Base-by-base conservation (phyloP, 2,888 invertebrate genomes). In the Tinea pellionella region DNA sequence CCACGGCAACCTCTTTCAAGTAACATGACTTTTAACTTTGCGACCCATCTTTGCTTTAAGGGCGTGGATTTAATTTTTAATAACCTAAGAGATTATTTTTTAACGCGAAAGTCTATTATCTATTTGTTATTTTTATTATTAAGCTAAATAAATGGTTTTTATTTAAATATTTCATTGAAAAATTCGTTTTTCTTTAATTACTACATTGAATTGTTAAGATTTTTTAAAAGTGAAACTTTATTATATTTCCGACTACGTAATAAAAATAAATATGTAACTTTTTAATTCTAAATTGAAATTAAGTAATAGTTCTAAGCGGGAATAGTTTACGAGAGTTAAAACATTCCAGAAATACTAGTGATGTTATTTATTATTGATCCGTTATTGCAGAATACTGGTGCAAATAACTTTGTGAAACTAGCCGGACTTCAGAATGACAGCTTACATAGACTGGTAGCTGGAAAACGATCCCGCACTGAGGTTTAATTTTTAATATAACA, bases 21-120 rank as follows among this genome's bases (percentile, higher is more conserved):
- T 81, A 78, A 85, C 85, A 85, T 84, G 85, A 85, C 85, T 86
- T 86, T 86, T 83, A 84, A 85, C 85, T 85, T 84, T 81, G 83
- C 79, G 47, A 59, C 59, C 59, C 47, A 59, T 59, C 59, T 59
- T 43, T 43, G 47, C 59, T 59, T 59, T 47, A 43, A 59, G 59
- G 32, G 32, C 57, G 6, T 19, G 32, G 57, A 57, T 57, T 57
- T 57, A 57, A 57, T 57, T 57, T 57, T 57, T 57, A 57, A 57
- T 57, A 57, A 32, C 32, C 19, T 53, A 53, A 1, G 53, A 18
- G 53, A 47, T 53, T 53, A 53, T 53, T 53, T 24, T n/a, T 47
- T 2, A 47, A 47, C 15, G 47, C 8, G 15, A 15, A 47, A 13
- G 47, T 15, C 47, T 47, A 15, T 16, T 2, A 2, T 2, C 8